These are phyloP conservation scores for Ligdia adustata DNA, from an alignment of 2,888 invertebrate species.

Conservation along the genomic window DNA sequence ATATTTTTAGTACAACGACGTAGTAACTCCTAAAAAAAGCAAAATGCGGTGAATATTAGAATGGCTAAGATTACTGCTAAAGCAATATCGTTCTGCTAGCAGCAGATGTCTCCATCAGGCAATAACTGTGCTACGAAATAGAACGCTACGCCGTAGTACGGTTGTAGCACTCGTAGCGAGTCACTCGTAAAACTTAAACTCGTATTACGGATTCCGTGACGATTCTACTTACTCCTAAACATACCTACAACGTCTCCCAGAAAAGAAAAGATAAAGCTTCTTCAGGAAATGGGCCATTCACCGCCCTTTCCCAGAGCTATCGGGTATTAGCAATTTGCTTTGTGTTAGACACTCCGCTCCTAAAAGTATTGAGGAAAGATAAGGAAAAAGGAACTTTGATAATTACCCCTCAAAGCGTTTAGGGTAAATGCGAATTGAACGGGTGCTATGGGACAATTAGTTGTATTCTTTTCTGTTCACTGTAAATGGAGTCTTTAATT, in stretches of 20 bases:
- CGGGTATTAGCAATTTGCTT: constrained; percentile 76
- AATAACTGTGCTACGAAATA: constrained; percentile 25
- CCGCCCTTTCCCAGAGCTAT: constrained; percentile 67
- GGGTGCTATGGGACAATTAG: constrained; percentile 55
- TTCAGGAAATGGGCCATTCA: constrained; percentile 71
- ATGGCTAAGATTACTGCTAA: constrained; percentile 17
- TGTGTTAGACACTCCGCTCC: constrained; percentile 62
- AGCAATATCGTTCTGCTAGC: constrained; percentile 9
- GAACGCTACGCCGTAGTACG: constrained; percentile 12
- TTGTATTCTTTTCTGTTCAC: constrained; percentile 44
- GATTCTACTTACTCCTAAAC: constrained; percentile 41
- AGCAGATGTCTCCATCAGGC: constrained; percentile 28
- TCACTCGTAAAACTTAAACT: constrained; percentile 51
- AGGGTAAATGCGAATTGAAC: constrained; percentile 59
- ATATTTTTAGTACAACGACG: constrained; percentile 17
- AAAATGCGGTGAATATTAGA: constrained; percentile 15
- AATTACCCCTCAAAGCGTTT: constrained; percentile 65
- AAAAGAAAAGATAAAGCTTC: constrained; percentile 67
- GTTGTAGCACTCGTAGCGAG: constrained; percentile 24
- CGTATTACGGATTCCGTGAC: constrained; percentile 53
- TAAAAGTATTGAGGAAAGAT: constrained; percentile 61
- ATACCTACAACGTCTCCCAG: constrained; percentile 37
- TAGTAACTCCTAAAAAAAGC: background rate
- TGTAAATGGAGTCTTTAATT: constrained; percentile 38
- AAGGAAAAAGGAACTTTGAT: constrained; percentile 61